A percentile compares a stretch with the other conserved stretches of the same genome.
phyloP scores from a whole-genome alignment of 2,888 invertebrate genomes.

The Xylocampa areola region DNA sequence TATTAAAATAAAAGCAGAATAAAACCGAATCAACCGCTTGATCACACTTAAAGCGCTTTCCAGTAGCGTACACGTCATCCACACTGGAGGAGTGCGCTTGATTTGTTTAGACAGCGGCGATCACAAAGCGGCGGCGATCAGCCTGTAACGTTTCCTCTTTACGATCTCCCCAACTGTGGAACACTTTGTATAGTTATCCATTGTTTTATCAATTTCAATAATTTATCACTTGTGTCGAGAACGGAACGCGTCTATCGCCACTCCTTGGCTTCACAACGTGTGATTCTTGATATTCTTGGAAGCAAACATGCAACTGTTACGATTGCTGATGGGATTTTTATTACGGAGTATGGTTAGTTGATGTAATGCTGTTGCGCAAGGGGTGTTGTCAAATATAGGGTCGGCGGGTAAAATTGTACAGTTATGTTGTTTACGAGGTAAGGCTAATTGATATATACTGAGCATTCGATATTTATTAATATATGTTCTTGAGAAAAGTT shows the following conservation, averaged over 20 bases:
- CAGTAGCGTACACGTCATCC: slow-evolving; percentile 51
- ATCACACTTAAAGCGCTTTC: slow-evolving; percentile 61
- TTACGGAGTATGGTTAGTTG: slow-evolving; percentile 25
- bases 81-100: slow-evolving; percentile 66
- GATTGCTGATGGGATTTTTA: slow-evolving; percentile 51
- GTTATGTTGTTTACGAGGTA: no score
- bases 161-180: slow-evolving; percentile 86
- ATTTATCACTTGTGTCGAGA: slow-evolving; percentile 83
- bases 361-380: slow-evolving; percentile 31
- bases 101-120: slow-evolving; percentile 86
- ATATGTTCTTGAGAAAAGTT: no score
- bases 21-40: slow-evolving; percentile 43
- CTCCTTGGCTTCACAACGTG: slow-evolving; percentile 73
- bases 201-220: slow-evolving; percentile 89
- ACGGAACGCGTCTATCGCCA: slow-evolving; percentile 82
- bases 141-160: slow-evolving; percentile 86
- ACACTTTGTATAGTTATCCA: slow-evolving; percentile 84
- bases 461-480: slow-evolving; percentile 11
- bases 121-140: slow-evolving; percentile 78
- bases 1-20: slow-evolving; percentile 40
- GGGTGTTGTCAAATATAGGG: slow-evolving; percentile 35
- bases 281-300: slow-evolving; percentile 75
- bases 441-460: slow-evolving; percentile 6
- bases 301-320: slow-evolving; percentile 67
- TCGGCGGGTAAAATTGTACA: slow-evolving; percentile 7